Evolutionary conservation across 1,140 invertebrate genomes (phyloP), one percentile per base, ranked within the genome.

Genomic region (Maconellicoccus hirsutus): DNA sequence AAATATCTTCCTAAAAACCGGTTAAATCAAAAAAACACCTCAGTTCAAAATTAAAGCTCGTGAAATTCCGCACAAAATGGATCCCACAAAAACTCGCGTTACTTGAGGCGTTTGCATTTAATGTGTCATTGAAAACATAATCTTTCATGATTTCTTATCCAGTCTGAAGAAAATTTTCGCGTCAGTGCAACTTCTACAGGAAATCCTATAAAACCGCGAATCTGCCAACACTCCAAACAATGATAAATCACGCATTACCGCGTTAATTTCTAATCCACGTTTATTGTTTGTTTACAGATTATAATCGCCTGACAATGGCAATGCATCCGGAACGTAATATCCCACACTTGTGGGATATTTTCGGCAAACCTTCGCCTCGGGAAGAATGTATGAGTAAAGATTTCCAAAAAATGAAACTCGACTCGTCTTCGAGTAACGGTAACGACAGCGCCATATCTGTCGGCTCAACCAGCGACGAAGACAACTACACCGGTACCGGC

Each of bases 261-360:
- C n/a, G n/a, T n/a, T 52, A 52, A 52, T 52, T 52, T 52, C 42
- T 52, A 52, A 52, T 52, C n/a, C 2, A 3, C 3, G 6, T 6
- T 33, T 52, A 52, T 52, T 52, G 42, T 52, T 52, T 33, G 3
- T 33, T 52, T 52, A 16, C 42, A 52, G 10, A 23, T 66, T 23
- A 25, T 4, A 66, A 14, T 25, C 19, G 3, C 3, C 16, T 16
- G 16, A 23, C 75, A 78, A 33, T 79, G 77, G 42, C 79, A 79
- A 70, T 72, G 79, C 84, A 84, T 38, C 83, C 84, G 23, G 86
- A 88, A 72, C 80, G 86, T 59, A 85, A 84, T 75, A 88, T 87
- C 74, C 86, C 86, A 22, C 86, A 87, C 74, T 78, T 88, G 70
- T 78, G 86, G 72, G 86, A 87, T 76, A 87, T 87, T 75, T 88